Conservation (phyloP, 2,113 vertebrate species). For the Prietella phreatophila region DNA sequence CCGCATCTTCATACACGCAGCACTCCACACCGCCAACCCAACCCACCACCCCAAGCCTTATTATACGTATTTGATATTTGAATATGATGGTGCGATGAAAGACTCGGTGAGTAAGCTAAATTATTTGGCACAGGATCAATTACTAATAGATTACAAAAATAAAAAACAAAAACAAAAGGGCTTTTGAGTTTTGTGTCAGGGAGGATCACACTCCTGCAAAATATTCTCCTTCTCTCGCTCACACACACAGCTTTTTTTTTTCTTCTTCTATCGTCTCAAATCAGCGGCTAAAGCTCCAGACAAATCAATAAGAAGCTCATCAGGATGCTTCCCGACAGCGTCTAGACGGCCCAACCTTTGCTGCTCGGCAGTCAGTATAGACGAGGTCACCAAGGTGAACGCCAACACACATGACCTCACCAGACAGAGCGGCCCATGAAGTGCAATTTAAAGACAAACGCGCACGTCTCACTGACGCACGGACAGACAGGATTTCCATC, state of each 20-base stretch:
- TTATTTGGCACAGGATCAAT: background rate
- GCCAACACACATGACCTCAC: constrained; percentile 32
- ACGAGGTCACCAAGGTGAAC: constrained; percentile 47
- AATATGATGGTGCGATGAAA: background rate
- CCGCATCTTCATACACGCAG: background rate
- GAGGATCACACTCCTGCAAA: constrained; percentile 8
- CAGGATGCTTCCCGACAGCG: constrained; percentile 36
- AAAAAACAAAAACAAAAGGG: background rate
- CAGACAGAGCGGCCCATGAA: background rate
- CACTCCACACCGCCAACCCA: background rate
- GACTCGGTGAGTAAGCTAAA: background rate
- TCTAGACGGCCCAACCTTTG: constrained; percentile 52
- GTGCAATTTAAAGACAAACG: background rate
- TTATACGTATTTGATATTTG: background rate
- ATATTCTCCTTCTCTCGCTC: background rate
- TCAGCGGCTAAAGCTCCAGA: constrained; percentile 47
- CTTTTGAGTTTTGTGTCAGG: background rate
- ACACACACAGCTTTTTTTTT: background rate
- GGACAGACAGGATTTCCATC: background rate
- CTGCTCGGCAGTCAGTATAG: constrained; percentile 40
- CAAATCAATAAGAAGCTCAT: constrained; percentile 51
- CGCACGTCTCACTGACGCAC: no score
- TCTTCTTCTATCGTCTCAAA: constrained; percentile 29
- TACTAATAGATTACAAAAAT: background rate
- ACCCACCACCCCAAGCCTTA: background rate